These are phyloP conservation scores for Drosophila leonis DNA, from an alignment of 2,888 invertebrate species.

Conservation along the genomic window DNA sequence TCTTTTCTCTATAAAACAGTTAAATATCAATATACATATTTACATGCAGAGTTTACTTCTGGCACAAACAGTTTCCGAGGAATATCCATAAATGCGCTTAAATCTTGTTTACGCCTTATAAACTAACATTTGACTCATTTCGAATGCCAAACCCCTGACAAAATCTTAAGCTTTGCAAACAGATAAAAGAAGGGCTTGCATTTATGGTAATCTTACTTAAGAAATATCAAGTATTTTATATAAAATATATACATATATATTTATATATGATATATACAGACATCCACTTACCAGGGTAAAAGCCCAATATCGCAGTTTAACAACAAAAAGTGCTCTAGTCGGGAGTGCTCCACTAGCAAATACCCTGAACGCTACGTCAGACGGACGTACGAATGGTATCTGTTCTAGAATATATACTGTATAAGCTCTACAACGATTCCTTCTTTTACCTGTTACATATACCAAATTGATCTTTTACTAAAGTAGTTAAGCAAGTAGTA, in stretches of 20 bases:
- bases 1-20: neutral
- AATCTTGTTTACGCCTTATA: neutral
- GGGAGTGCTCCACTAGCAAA: neutral
- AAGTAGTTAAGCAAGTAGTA: too few relatives aligned
- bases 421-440: too few relatives aligned
- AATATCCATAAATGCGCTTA: neutral
- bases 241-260: neutral
- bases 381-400: too few relatives aligned
- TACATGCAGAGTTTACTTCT: neutral
- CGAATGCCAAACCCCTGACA: slow-evolving; percentile 11
- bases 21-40: neutral
- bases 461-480: too few relatives aligned
- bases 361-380: neutral
- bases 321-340: neutral
- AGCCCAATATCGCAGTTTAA: neutral
- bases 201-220: neutral
- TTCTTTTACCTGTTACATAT: too few relatives aligned
- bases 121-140: slow-evolving; percentile 29
- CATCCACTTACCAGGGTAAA: neutral
- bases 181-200: neutral
- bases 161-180: neutral
- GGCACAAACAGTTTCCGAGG: neutral
- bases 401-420: too few relatives aligned
- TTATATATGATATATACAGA: neutral
- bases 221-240: neutral